Evolutionary conservation across 2,888 invertebrate species (phyloP).

Genomic region (Orthosia gracilis): DNA sequence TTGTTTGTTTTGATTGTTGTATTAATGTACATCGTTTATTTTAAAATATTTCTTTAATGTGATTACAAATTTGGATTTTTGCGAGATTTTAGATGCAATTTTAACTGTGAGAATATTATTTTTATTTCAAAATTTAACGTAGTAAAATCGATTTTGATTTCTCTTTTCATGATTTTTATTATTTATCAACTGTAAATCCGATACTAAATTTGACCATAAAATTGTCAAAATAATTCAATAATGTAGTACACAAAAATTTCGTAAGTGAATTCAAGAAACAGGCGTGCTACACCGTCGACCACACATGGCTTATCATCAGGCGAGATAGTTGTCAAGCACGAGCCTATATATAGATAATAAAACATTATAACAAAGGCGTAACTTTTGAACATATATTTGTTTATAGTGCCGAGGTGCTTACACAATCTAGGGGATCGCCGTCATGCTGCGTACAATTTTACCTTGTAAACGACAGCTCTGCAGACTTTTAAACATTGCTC

Average conservation of each 20-base stretch:
- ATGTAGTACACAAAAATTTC: neutral
- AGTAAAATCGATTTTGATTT: slow-evolving; percentile 1
- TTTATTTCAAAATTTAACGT: neutral
- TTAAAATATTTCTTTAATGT: too few relatives aligned
- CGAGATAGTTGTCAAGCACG: too few relatives aligned
- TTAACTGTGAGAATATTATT: neutral
- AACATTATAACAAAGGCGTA: too few relatives aligned
- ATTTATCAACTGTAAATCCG: neutral
- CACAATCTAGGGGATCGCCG: too few relatives aligned
- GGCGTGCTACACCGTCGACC: too few relatives aligned
- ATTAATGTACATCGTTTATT: slow-evolving; percentile 5
- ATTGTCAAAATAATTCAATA: neutral
- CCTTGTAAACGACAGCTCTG: too few relatives aligned
- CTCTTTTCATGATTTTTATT: neutral
- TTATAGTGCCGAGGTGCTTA: too few relatives aligned
- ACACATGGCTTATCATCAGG: too few relatives aligned
- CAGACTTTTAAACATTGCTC: too few relatives aligned
- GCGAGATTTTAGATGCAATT: neutral
- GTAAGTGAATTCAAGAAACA: neutral
- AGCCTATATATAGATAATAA: too few relatives aligned
- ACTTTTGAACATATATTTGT: too few relatives aligned
- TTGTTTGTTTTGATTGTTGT: slow-evolving; percentile 21
- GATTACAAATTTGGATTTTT: neutral
- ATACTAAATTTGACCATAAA: neutral
- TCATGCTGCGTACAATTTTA: too few relatives aligned